Evolutionary conservation across 2,888 invertebrate genomes (phyloP).

Genomic region (Corbicula japonica): DNA sequence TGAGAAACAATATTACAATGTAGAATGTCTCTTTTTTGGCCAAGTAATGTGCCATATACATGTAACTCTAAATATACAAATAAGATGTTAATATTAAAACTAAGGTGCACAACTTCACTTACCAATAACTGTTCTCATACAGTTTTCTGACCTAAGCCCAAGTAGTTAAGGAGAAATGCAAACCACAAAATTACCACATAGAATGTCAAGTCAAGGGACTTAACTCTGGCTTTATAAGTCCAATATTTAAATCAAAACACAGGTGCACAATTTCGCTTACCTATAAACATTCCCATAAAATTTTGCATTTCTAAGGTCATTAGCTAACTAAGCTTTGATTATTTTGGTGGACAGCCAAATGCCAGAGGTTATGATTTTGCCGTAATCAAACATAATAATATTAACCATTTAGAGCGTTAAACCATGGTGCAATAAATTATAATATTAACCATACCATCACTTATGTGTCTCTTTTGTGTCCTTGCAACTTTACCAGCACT

Average conservation of each 20-base stretch:
- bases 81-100: not conserved
- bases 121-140: not conserved
- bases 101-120: slow-evolving; percentile 4
- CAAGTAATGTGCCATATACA: not conserved
- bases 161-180: slow-evolving; percentile 2
- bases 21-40: slow-evolving; percentile 1
- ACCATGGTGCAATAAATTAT: slow-evolving; percentile 4
- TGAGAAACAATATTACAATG: not conserved
- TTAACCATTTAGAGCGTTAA: not conserved
- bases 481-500: slow-evolving; percentile 23
- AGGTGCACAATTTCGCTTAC: slow-evolving; percentile 1
- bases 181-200: not conserved
- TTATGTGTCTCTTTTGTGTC: slow-evolving; percentile 15
- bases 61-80: not conserved
- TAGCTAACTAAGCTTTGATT: not conserved
- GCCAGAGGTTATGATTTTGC: not conserved
- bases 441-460: slow-evolving; percentile 13
- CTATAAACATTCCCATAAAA: not conserved
- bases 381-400: slow-evolving; percentile 14
- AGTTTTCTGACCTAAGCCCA: slow-evolving; percentile 2
- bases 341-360: slow-evolving; percentile 1
- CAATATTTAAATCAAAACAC: not conserved
- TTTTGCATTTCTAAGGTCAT: not conserved
- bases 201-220: not conserved
- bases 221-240: not conserved